Percentiles rank a stretch among this genome's conserved stretches.
These are phyloP conservation scores for Ophiodon elongatus DNA, from an alignment of 2,113 vertebrate genomes.

Conservation along the genomic window DNA sequence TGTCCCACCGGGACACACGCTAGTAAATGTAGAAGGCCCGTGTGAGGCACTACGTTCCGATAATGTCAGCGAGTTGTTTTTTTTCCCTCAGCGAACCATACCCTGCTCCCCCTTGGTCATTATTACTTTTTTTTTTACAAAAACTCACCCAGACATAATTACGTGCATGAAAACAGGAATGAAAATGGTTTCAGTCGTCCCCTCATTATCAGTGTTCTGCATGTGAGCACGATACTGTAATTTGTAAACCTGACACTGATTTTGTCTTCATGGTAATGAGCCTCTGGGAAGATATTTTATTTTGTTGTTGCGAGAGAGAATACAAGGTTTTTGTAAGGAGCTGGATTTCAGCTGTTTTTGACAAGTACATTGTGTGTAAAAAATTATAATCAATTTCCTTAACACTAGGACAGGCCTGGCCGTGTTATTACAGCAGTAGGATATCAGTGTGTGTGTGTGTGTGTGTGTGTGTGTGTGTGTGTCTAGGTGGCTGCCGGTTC, in stretches of 20 bases:
- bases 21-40: constrained; percentile 26
- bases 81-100: constrained; percentile 1
- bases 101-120: constrained; percentile 3
- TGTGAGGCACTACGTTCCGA: constrained; percentile 16
- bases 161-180: background rate
- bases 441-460: constrained; percentile 28
- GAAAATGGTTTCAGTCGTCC: background rate
- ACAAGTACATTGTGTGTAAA: background rate
- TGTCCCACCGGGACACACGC: constrained; percentile 13
- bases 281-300: background rate
- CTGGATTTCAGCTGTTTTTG: background rate
- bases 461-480: constrained; percentile 32
- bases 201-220: constrained; percentile 8
- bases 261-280: constrained; percentile 1
- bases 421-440: no score
- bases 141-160: constrained; percentile 1
- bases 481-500: constrained; percentile 87
- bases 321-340: background rate
- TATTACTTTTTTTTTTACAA: background rate
- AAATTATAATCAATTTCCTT: no score
- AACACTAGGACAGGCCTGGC: no score
- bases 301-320: background rate
- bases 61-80: constrained; percentile 36
- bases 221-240: constrained; percentile 1
- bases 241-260: constrained; percentile 29